Evolutionary conservation across 2,888 invertebrate genomes (phyloP), one percentile per base, ranked within the genome.

Genomic region (Eupelmus urozonus): DNA sequence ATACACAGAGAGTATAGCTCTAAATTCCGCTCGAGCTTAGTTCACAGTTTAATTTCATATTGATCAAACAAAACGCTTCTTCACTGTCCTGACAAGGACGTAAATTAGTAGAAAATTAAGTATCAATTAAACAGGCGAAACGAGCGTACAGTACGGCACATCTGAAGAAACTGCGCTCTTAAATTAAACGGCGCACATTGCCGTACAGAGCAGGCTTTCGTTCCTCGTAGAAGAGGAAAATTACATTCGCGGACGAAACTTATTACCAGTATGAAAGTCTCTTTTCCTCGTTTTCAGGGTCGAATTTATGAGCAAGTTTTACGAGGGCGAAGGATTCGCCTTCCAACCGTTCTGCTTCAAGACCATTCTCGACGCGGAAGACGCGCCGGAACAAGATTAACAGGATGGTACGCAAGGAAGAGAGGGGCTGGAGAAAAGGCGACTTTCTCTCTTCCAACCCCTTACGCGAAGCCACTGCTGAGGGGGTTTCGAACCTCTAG

Each of bases 271-370:
- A 71, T 27, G 2, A 65, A 51, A 27, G 34, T 45, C 66, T 62
- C 78, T 71, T 66, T 51, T 42, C 81, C 65, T 77, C 55, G 67
- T 45, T 88, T 87, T 76, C 87, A 94, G 94, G 94, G 94, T 95
- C 81, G 95, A 95, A 87, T 95, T 95, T 88, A 94, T 94, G 91
- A 94, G 93, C 86, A 95, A 95, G 88, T 95, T 95, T 88, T 95
- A 95, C 87, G 88, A 90, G 40, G 95, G 95, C 13, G 88, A 91
- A 51, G 95, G 95, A 11, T 91, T 94, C 82, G 86, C 91, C 18
- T 95, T 95, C 87, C 90, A 91, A 69, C 94, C 95, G 29, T 95
- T 94, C 89, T 92, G 92, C 78, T 94, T 95, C 88, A 93, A 93
- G 82, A 87, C 87, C 34, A 79, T 78, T 23, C 66, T 78, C 63